phyloP scores from a whole-genome alignment of 2,888 invertebrate species.

The Stratiomys singularior region DNA sequence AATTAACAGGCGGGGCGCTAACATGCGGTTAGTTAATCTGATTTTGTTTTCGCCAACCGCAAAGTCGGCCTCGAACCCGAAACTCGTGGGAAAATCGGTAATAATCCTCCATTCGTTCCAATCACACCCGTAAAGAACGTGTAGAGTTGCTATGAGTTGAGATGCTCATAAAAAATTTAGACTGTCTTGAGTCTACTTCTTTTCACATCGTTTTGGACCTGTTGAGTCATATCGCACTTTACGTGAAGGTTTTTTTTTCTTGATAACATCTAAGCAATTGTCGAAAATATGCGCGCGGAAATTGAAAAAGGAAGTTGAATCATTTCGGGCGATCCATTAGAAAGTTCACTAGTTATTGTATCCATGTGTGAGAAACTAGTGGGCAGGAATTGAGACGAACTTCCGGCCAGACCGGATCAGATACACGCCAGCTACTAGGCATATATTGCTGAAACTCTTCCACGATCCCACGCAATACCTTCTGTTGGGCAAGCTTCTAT shows the following conservation, averaged over 20 bases:
- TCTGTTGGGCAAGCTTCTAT: neutral
- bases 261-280: neutral
- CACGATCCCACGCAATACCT: conserved; percentile 1
- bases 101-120: conserved; percentile 9
- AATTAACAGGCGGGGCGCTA: too few species aligned
- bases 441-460: neutral
- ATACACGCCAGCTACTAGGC: neutral
- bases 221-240: conserved; percentile 28
- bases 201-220: neutral
- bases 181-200: neutral
- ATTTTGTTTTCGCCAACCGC: conserved; percentile 28
- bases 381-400: conserved; percentile 13
- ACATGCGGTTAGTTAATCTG: conserved; percentile 25
- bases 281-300: conserved; percentile 4
- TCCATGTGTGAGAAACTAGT: neutral
- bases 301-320: conserved; percentile 43
- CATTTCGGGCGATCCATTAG: neutral
- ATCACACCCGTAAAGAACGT: neutral
- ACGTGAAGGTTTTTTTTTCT: neutral
- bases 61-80: neutral
- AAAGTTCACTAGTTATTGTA: neutral
- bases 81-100: conserved; percentile 31
- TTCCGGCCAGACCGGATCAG: conserved; percentile 10
- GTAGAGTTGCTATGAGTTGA: neutral
- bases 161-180: neutral